Evolutionary conservation across 2,888 invertebrate genomes (phyloP).

Genomic region (Plutella xylostella): DNA sequence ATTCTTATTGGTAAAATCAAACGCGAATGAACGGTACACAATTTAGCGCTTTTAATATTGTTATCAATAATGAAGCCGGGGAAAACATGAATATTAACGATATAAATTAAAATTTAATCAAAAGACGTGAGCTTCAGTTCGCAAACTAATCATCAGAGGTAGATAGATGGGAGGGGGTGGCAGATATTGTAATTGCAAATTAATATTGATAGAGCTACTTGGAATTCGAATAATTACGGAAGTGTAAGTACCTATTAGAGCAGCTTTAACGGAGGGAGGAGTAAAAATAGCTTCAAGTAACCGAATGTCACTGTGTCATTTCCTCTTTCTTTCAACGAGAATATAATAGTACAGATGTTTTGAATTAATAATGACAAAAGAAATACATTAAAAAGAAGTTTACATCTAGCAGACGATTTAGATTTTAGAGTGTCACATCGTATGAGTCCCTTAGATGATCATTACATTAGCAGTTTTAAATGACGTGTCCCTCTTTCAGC

Average conservation of each 20-base stretch:
- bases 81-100: constrained; percentile 4
- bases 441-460: constrained; percentile 8
- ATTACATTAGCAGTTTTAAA: constrained; percentile 17
- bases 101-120: constrained; percentile 4
- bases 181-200: constrained; percentile 40
- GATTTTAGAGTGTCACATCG: no score
- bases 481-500: constrained; percentile 36
- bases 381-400: no score
- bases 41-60: background rate
- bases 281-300: background rate
- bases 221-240: background rate
- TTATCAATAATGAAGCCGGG: background rate
- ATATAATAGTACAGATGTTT: constrained; percentile 46
- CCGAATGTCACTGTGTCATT: no score
- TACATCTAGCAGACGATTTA: no score
- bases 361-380: constrained; percentile 38
- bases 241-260: no score
- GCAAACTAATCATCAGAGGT: constrained; percentile 3
- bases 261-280: no score
- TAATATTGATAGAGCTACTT: constrained; percentile 31
- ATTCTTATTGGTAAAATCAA: background rate
- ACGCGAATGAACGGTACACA: background rate
- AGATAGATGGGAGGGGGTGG: background rate
- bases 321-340: constrained; percentile 26
- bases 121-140: background rate